Evolutionary conservation across 2,888 invertebrate species (phyloP).

Genomic region (Neuroscelio doddi): DNA sequence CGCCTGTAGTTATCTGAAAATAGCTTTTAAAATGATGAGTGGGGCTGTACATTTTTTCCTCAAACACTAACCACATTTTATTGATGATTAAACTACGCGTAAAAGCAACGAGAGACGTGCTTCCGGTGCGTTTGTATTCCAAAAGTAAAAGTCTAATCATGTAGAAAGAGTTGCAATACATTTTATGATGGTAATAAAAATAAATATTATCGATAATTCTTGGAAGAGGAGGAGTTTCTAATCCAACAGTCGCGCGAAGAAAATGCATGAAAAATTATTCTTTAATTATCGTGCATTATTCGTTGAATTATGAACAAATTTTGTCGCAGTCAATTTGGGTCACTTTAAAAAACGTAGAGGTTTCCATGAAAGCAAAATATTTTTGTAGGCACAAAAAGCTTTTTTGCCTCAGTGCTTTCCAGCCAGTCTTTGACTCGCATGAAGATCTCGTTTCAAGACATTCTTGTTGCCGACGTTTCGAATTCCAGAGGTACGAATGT

Average conservation of each 20-base stretch:
- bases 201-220: not conserved
- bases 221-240: not conserved
- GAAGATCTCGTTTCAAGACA: constrained; percentile 21
- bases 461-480: not conserved
- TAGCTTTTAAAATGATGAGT: not conserved
- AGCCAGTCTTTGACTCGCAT: constrained; percentile 33
- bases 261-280: too few relatives aligned
- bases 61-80: not conserved
- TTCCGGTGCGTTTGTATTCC: too few relatives aligned
- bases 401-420: too few relatives aligned
- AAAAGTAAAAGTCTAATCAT: not conserved
- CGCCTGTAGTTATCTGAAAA: not conserved
- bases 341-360: too few relatives aligned
- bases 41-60: too few relatives aligned
- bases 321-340: too few relatives aligned
- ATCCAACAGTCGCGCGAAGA: too few relatives aligned
- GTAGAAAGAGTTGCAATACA: not conserved
- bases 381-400: too few relatives aligned
- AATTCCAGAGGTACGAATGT: not conserved
- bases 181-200: not conserved
- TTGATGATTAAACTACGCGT: too few relatives aligned
- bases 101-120: not conserved
- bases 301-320: too few relatives aligned
- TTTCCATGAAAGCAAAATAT: too few relatives aligned
- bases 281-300: too few relatives aligned